Base-by-base conservation (phyloP, 2,888 invertebrate genomes). In the Dorcus parallelipipedus region DNA sequence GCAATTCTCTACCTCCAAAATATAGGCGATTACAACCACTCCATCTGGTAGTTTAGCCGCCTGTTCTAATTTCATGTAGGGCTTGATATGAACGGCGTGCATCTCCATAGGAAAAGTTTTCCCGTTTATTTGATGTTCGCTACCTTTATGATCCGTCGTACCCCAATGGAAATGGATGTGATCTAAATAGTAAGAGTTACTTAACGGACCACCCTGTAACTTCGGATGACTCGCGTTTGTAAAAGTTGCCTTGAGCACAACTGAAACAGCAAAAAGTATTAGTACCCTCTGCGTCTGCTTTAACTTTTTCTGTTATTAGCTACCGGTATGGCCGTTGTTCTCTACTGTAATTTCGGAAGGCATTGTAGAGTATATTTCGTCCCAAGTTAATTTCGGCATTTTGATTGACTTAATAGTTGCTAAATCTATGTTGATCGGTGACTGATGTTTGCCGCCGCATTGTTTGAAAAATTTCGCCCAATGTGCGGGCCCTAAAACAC, bases 111-210 rank as follows among this genome's bases (percentile, higher is more conserved):
- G 84, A 69, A 82, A 79, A 70, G 74, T 73, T 47, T 69, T 70
- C 38, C 79, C 80, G 61, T 87, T 86, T 0, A 86, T 76, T 0
- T 81, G 79, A 64, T 89, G 88, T 40, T 87, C 88, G 58, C 86
- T 86, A 2, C 88, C 88, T 60, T 82, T 79, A 74, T 81, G 80
- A 71, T 85, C 81, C 52, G 80, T 76, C 0, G 76, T 67, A 2
- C 87, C 86, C 88, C 88, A 89, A 68, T 88, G 88, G 68, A 89
- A 86, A 72, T 88, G 87, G 33, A 86, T 75, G 71, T 87, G 86
- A 0, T 86, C 84, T 50, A 88, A 79, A 0, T 84, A 76, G 64
- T 87, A 87, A 58, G 83, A 83, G 3, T 81, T 82, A 3, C 75
- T 56, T 48, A 88, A 79, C 0, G 86, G 85, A 0, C 88, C 88